phyloP scores from a whole-genome alignment of 2,797 vertebrate species.

The Amblyraja radiata region DNA sequence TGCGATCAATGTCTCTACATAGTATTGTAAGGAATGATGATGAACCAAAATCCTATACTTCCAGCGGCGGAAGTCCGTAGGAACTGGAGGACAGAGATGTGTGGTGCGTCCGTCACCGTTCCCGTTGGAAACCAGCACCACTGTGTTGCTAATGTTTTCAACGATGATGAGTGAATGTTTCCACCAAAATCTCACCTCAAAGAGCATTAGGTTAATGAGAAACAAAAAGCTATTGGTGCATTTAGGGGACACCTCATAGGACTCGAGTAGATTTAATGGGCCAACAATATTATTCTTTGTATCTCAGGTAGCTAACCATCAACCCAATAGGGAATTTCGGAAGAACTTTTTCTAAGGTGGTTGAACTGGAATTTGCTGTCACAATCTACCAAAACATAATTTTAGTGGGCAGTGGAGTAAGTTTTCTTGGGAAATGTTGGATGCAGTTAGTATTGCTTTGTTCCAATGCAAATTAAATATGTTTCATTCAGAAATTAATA shows the following conservation, averaged over 20 bases:
- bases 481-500: neutral
- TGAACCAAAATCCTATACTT: too few relatives aligned
- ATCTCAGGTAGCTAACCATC: neutral
- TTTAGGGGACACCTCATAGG: neutral
- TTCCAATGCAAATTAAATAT: neutral
- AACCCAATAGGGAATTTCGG: neutral
- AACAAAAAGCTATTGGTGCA: neutral
- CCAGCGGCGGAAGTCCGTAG: too few relatives aligned
- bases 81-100: too few relatives aligned
- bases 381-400: neutral
- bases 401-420: neutral
- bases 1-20: too few relatives aligned
- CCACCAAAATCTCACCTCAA: too few relatives aligned
- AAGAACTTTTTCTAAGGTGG: neutral
- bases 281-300: neutral
- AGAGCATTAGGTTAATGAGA: neutral
- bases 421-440: neutral
- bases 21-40: too few relatives aligned
- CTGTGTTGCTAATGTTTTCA: too few relatives aligned
- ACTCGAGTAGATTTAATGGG: neutral
- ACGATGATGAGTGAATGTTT: too few relatives aligned
- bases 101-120: too few relatives aligned
- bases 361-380: neutral
- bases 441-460: neutral
- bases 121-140: too few relatives aligned